Base-by-base conservation (phyloP, 2,888 invertebrate species). In the Orthosia cruda region DNA sequence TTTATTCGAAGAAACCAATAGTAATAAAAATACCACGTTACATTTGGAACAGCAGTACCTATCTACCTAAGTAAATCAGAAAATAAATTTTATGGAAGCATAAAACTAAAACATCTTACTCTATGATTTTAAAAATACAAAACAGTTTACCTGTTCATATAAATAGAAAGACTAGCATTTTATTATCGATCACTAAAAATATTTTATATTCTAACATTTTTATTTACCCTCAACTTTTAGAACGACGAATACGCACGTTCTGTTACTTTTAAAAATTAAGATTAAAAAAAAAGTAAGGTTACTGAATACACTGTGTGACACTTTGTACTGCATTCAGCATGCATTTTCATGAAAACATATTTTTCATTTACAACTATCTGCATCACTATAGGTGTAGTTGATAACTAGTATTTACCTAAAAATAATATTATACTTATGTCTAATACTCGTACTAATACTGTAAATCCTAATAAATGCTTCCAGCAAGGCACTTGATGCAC, bases 141-240 rank as follows among this genome's bases (percentile, higher is more conserved):
- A 75, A 69, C 59, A 82, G 71, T 73, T 77, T 20, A 50, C 61
- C 59, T 73, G 63, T 67, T 73, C n/a, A 45, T 66, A 86, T 76
- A 81, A 87, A 83, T 81, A 85, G 61, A 80, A 70, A 80, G 86
- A 87, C 86, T 86, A 87, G 88, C 77, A 73, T 81, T 83, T 76
- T 77, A 70, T 69, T 57, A 79, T 75, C 64, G 55, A 64, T 62
- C 63, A 49, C 63, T 74, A 58, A 77, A 68, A 61, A 55, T 71
- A 70, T 67, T 66, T 54, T 47, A 50, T 18, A 64, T 32, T 32
- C n/a, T 54, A 20, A 70, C 16, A 49, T 47, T 20, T 79, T n/a
- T 45, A 16, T 71, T 49, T 40, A 64, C 20, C 47, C 26, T 45
- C 18, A 54, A 55, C 13, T 61, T 61, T 78, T 49, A 61, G 15